Conservation (phyloP, 1,140 invertebrate genomes). For the Brachystomella parvula region DNA sequence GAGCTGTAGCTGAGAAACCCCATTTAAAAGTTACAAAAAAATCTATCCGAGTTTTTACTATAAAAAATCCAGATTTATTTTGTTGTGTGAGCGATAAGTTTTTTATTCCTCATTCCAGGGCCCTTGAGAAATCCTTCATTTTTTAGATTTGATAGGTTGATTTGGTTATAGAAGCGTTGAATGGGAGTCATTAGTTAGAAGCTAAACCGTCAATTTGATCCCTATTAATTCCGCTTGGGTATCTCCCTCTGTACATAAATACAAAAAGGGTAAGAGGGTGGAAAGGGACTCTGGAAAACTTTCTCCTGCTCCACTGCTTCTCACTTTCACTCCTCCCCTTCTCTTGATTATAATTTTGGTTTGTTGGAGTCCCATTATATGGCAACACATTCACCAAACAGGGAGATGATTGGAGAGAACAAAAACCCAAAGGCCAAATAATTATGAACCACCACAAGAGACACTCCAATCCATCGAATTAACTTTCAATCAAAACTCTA, state of each 20-base stretch:
- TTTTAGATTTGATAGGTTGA: constrained; percentile 16
- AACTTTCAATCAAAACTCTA: too few species aligned
- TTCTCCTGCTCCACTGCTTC: background rate
- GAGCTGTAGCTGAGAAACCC: too few species aligned
- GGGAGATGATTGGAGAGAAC: too few species aligned
- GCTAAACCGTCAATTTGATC: constrained; percentile 23
- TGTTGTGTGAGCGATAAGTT: too few species aligned
- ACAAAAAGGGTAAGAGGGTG: too few species aligned
- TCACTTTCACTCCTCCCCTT: background rate
- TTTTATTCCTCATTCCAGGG: too few species aligned
- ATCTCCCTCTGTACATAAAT: too few species aligned
- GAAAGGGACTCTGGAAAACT: too few species aligned
- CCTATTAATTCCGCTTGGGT: constrained; percentile 10
- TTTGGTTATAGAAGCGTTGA: constrained; percentile 32
- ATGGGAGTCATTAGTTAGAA: constrained; percentile 35
- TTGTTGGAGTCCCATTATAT: background rate
- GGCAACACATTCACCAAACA: background rate
- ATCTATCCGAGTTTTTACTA: too few species aligned
- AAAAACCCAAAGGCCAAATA: background rate
- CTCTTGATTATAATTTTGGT: background rate
- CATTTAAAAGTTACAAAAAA: too few species aligned
- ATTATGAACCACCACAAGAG: background rate
- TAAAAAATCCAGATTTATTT: too few species aligned
- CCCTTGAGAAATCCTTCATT: too few species aligned
- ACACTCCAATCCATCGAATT: constrained; percentile 3